Base-by-base conservation (phyloP, 92 coral and sea anemone species). In the Isaurus tuberculatus region DNA sequence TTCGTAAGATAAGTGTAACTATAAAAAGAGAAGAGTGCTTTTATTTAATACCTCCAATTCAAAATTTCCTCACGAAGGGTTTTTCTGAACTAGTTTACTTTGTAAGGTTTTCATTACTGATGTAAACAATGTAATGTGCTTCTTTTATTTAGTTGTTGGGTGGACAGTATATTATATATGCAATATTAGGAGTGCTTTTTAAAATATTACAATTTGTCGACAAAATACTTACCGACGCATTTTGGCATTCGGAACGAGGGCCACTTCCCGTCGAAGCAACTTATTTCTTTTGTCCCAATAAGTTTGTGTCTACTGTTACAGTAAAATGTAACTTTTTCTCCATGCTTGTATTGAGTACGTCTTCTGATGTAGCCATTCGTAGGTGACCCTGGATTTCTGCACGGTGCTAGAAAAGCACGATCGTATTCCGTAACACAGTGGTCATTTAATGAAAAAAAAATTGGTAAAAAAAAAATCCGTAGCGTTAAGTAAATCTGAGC, bases 191-290 rank as follows among this genome's bases (percentile, higher is more conserved):
- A 46, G 25, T 19, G 5, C n/a, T 22, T 0, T 17, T 53, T 7
- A 17, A 20, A 55, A 19, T 4, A 1, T 19, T 10, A 19, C 8
- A 8, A 55, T n/a, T 55, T 7, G 1, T 55, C 28, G 4, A n/a
- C 73, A 2, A 19, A 32, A 32, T 29, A 32, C 48, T 69, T 69
- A 69, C 27, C 11, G 5, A 32, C 17, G 36, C 75, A 70, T 42
- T 1, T 20, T 37, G 75, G 75, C n/a, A 17, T 25, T 22, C n/a
- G 26, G 19, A 6, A 40, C 0, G 25, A 16, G 48, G 30, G n/a
- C 75, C 75, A 70, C 14, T 4, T 37, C 44, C 75, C 57, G 75
- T 70, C 33, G 20, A 33, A 19, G 27, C 75, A 70, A 34, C 30
- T 33, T 70, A 70, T 70, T 42, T 70, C 17, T 3, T 22, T 34